Conservation (phyloP, 2,797 vertebrate genomes). For the Alfaro cultratus region DNA sequence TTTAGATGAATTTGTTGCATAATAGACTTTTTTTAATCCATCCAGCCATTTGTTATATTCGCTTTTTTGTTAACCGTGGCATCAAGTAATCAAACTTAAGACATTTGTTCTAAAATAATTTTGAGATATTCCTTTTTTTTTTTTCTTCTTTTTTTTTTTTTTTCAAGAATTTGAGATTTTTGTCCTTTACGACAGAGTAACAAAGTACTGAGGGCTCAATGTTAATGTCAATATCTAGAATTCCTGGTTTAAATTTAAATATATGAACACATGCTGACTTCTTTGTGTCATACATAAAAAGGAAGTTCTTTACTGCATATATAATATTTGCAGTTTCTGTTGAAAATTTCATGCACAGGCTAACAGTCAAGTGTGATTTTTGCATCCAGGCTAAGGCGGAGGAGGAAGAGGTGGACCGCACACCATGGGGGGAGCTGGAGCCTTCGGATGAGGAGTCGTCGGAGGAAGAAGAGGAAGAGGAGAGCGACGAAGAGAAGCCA, state of each 20-base stretch:
- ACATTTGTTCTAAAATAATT: neutral
- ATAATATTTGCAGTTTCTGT: neutral
- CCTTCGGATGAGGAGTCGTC: slow-evolving; percentile 93
- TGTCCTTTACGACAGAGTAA: neutral
- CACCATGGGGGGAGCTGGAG: slow-evolving; percentile 92
- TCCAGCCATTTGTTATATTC: neutral
- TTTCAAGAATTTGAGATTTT: neutral
- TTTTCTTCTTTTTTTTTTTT: neutral
- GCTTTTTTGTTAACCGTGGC: neutral
- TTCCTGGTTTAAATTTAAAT: neutral
- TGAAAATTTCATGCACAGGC: too few relatives aligned
- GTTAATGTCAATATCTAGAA: neutral
- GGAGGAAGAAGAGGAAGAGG: slow-evolving; percentile 92
- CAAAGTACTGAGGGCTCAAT: neutral
- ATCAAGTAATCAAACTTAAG: neutral
- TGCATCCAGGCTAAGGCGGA: slow-evolving; percentile 87
- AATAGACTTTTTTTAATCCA: neutral
- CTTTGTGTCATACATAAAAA: neutral
- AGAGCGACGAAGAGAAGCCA: slow-evolving; percentile 93
- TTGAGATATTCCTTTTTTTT: neutral
- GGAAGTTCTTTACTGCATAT: neutral
- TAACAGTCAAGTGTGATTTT: neutral
- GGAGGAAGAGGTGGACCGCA: slow-evolving; percentile 91
- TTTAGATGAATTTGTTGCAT: neutral
- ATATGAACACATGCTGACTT: neutral